Base-by-base conservation (phyloP, 2,113 vertebrate genomes). In the Ammodytes dubius region DNA sequence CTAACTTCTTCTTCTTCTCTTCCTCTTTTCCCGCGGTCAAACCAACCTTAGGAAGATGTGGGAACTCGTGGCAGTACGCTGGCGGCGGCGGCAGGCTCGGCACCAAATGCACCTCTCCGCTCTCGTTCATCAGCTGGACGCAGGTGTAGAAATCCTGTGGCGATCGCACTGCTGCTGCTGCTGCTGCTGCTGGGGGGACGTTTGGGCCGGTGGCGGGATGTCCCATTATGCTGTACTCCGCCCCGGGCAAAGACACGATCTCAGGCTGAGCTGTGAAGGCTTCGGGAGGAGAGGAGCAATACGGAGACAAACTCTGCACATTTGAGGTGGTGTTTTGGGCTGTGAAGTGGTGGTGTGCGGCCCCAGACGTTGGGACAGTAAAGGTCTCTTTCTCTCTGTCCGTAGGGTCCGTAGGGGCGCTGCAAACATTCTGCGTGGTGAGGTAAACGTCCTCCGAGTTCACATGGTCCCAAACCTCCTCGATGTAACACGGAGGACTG, bases 61-160 rank as follows among this genome's bases (percentile, higher is more conserved):
- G 67, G 71, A 70, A 19, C 43, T 82, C 86, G 0, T 13, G 14
- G 67, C 70, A 81, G 84, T 91, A 91, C 0, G 49, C 52, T 6
- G 67, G 50, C 10, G 67, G 50, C 2, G 39, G 77, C 0, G 78
- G 83, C 63, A 90, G n/a, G 17, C 93, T 94, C 0, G 94, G 92
- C 66, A 94, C 92, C 85, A 96, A 90, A 1, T 94, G 93, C 53
- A 95, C 87, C 43, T 92, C 85, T 0, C 92, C 93, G 1, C 54
- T 89, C 1, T 88, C 66, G 0, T 82, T 91, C 72, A 94, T 82
- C 42, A 89, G 81, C 69, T 94, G 92, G 5, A 95, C 94, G 12
- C 94, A 95, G 52, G 94, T 95, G 91, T 96, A 96, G 79, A 95
- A 95, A 40, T 94, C 93, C 66, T 90, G 90, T 0, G 45, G 66